A percentile compares a stretch with the other conserved stretches of the same genome.
Conservation (phyloP, 2,888 invertebrate species). For the Drosophila nigritarsus region DNA sequence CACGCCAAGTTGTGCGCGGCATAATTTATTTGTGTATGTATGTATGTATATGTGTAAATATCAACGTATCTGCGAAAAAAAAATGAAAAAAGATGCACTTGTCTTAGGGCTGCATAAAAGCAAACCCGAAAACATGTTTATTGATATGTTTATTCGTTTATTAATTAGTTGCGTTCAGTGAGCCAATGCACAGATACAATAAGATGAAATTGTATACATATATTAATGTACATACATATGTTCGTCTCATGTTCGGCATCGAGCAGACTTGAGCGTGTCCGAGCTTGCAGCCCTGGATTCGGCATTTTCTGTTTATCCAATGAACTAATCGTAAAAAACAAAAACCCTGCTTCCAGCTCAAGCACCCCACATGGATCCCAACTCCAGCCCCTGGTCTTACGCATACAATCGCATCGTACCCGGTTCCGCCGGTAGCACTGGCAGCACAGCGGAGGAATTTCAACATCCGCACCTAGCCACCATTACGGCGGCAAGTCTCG, state of each 20-base stretch:
- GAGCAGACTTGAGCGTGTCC: constrained; percentile 29
- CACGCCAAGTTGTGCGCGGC: constrained; percentile 56
- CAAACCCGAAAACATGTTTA: constrained; percentile 15
- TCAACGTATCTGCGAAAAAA: constrained; percentile 41
- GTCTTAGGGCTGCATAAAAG: constrained; percentile 47
- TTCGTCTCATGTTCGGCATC: constrained; percentile 13
- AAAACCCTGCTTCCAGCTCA: constrained; percentile 46
- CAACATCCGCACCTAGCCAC: constrained; percentile 90
- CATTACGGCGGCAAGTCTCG: constrained; percentile 86
- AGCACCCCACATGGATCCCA: constrained; percentile 90
- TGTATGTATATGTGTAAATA: constrained; percentile 42
- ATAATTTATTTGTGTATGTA: constrained; percentile 59
- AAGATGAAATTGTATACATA: constrained; percentile 10
- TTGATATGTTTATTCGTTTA: constrained; percentile 6
- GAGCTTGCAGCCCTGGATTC: constrained; percentile 30
- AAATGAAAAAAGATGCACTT: constrained; percentile 43
- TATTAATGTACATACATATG: constrained; percentile 18
- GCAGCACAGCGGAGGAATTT: constrained; percentile 88
- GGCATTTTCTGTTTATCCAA: constrained; percentile 38
- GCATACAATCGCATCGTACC: constrained; percentile 92
- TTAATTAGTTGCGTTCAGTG: neutral
- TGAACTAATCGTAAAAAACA: constrained; percentile 20
- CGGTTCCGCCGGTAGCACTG: constrained; percentile 88
- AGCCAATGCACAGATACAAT: constrained; percentile 2
- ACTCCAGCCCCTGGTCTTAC: constrained; percentile 93